Evolutionary conservation across 2,888 invertebrate genomes (phyloP).

Genomic region (Cryptophagus acutangulus): DNA sequence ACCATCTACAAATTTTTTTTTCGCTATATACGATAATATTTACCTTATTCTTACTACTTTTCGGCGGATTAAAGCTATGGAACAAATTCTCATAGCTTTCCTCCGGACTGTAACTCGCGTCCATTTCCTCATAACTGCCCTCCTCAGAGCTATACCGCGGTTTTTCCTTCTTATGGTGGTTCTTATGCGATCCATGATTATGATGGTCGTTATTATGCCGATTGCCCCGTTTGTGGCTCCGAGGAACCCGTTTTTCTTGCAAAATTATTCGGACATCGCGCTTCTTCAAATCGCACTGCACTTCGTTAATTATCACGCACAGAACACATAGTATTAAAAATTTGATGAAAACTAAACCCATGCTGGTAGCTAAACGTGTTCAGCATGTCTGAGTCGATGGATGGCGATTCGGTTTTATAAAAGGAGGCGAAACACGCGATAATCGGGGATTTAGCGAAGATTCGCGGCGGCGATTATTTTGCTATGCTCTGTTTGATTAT

Average conservation of each 20-base stretch:
- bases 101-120: neutral
- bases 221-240: neutral
- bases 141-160: neutral
- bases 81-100: neutral
- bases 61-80: neutral
- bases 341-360: too few relatives aligned
- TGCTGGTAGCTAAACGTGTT: too few relatives aligned
- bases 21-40: too few relatives aligned
- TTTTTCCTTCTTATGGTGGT: constrained; percentile 6
- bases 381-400: too few relatives aligned
- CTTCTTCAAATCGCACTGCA: constrained; percentile 1
- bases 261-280: constrained; percentile 11
- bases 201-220: constrained; percentile 8
- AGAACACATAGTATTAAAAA: too few relatives aligned
- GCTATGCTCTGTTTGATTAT: constrained; percentile 15
- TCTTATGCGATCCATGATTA: neutral
- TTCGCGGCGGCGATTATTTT: neutral
- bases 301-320: neutral
- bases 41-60: too few relatives aligned
- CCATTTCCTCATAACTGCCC: constrained; percentile 4
- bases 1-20: too few relatives aligned
- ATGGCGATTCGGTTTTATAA: constrained; percentile 9
- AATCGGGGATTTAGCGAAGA: constrained; percentile 8
- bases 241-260: constrained; percentile 3
- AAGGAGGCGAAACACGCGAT: constrained; percentile 9